These are phyloP conservation scores for Kryptolebias ocellatus DNA, from an alignment of 2,797 vertebrate species.

Conservation along the genomic window DNA sequence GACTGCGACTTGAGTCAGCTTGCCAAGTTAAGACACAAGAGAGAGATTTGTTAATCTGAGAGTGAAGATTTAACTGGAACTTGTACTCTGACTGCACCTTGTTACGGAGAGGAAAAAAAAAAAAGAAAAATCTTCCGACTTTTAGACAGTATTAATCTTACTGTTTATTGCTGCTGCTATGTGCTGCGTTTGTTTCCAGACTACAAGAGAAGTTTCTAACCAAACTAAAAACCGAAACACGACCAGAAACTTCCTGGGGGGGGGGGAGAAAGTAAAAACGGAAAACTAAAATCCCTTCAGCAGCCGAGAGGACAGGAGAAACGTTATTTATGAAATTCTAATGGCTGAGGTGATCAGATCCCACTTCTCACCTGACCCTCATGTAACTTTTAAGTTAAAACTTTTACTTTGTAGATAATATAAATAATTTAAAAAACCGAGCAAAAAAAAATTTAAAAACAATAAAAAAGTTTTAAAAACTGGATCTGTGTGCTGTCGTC, in stretches of 20 bases:
- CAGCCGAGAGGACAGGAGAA: conserved; percentile 86
- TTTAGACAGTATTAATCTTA: conserved; percentile 96
- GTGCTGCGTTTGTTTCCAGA: conserved; percentile 89
- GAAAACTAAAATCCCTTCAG: conserved; percentile 77
- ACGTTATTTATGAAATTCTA: conserved; percentile 96
- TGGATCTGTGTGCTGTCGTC: conserved; percentile 56
- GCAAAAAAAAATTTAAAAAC: conserved; percentile 94
- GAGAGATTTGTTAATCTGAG: conserved; percentile 62
- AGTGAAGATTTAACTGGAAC: conserved; percentile 89
- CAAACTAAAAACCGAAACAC: conserved; percentile 86
- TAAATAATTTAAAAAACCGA: conserved; percentile 94
- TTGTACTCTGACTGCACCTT: conserved; percentile 93
- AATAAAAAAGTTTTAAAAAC: conserved; percentile 99
- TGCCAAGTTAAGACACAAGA: conserved; percentile 79
- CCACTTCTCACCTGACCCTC: conserved; percentile 91
- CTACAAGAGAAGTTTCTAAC: conserved; percentile 90
- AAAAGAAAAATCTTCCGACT: conserved; percentile 90
- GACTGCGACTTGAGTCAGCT: conserved; percentile 81
- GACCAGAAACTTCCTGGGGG: conserved; percentile 77
- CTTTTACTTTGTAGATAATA: conserved; percentile 99
- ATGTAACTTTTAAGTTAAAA: conserved; percentile 99
- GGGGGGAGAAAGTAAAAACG: conserved; percentile 55
- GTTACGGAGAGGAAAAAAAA: conserved; percentile 86
- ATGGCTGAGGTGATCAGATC: conserved; percentile 87
- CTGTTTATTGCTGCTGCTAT: conserved; percentile 93